Base-by-base conservation (phyloP, 2,888 invertebrate species). In the Dynastes tityus region DNA sequence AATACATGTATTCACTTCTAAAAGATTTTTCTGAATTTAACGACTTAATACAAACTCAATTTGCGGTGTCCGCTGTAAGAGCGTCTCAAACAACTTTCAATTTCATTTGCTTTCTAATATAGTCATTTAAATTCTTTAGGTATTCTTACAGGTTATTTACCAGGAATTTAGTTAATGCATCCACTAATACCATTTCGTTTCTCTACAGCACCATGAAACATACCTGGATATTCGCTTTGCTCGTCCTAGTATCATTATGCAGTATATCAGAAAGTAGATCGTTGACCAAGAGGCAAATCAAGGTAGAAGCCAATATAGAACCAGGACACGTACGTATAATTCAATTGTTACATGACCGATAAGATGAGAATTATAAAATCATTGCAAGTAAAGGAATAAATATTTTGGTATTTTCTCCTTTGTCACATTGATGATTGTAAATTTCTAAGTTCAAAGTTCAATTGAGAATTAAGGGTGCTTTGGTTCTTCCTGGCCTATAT, bases 211-310 rank as follows among this genome's bases (percentile, higher is more conserved):
- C 83, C 81, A 88, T 88, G 88, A 86, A 82, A 82, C 85, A 85
- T 81, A 78, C 84, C 75, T 85, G 84, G 82, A 83, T 83, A 75
- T 81, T 84, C 32, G 83, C 83, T 73, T 75, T 87, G 63, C 80
- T 86, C 65, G 84, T 85, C 80, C 80, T 87, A 77, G 81, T 83
- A 71, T 81, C 84, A 70, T 80, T 87, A 67, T 83, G 84, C 78
- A 82, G 82, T 65, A 79, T 83, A 51, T 84, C 83, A 37, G 86
- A 87, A 82, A 82, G 85, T 78, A 87, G 85, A 79, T 83, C 85
- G 53, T 76, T 88, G 68, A 83, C 83, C 16, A 88, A 87, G 83
- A 84, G 88, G 79, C 85, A 86, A 81, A 74, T 82, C 29, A 37
- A 81, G 16, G 61, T 75, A 45, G 81, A 80, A 37, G 80, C 80